Base-by-base conservation (phyloP, 2,113 vertebrate species). In the Dasypus novemcinctus region DNA sequence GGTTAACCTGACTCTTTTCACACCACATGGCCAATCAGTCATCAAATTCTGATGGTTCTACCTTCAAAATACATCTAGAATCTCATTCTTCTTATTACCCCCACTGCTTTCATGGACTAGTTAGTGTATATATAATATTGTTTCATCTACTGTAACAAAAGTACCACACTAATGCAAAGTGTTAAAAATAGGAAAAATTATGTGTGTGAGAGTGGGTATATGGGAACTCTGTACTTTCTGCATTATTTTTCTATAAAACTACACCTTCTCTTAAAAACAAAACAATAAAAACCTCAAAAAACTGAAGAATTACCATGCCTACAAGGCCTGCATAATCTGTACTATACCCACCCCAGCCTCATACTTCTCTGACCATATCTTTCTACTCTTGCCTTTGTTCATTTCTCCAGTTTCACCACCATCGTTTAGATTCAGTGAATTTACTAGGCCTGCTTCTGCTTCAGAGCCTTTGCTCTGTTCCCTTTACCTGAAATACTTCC, bases 261-360 rank as follows among this genome's bases (percentile, higher is more conserved):
- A 57, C 54, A 21, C 18, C 54, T 57, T 57, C 54, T 57, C 18
- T 17, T 4, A 18, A 20, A 43, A 43, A n/a, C n/a, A n/a, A n/a
- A n/a, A n/a, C n/a, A n/a, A n/a, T n/a, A n/a, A 74, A 74, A 20
- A 6, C 46, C 43, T 9, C 46, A 66, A 90, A 95, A 90, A 94
- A 69, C n/a, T 75, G 93, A 97, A 97, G 95, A 83, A 88, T 3
- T 25, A 75, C 29, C 54, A 64, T 10, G 20, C 52, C 33, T 84
- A 69, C 9, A 61, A 63, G 25, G 12, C 21, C 68, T 81, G 20
- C 61, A 78, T 13, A 59, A 63, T 64, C 41, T 78, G 20, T 20
- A 41, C 29, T 9, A 68, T 3, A 49, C 21, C 4, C 41, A 63
- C 7, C 31, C 31, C 64, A 36, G 4, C 6, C 23, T 64, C 63